Conservation (phyloP, 2,797 vertebrate species). For the Bradypodion ventrale region DNA sequence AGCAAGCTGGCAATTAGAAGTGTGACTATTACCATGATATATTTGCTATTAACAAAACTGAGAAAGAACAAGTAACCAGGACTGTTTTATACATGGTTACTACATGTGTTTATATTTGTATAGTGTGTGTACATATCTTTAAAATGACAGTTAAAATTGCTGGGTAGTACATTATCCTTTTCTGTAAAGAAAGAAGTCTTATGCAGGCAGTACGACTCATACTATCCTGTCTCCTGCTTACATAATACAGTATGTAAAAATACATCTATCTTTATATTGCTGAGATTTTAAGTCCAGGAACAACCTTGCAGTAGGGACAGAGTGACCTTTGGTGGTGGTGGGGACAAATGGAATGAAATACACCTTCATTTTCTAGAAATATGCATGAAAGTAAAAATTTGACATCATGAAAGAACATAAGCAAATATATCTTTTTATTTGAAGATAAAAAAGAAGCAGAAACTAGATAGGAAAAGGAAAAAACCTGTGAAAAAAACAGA, state of each 20-base stretch:
- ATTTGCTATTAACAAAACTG: conserved; percentile 25
- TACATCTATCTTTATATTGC: conserved; percentile 72
- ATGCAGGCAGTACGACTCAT: conserved; percentile 72
- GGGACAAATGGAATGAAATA: conserved; percentile 74
- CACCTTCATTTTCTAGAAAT: conserved; percentile 81
- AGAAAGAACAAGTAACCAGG: conserved; percentile 8
- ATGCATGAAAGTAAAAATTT: conserved; percentile 84
- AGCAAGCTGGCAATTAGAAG: conserved; percentile 72
- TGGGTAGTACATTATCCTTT: conserved; percentile 54
- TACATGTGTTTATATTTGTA: conserved; percentile 16
- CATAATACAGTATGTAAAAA: conserved; percentile 69
- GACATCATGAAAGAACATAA: conserved; percentile 83
- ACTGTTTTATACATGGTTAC: conserved; percentile 4
- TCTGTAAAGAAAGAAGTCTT: conserved; percentile 70
- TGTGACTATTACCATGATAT: conserved; percentile 71
- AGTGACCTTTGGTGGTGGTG: conserved; percentile 77
- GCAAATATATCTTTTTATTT: conserved; percentile 89
- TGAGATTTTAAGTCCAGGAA: conserved; percentile 67
- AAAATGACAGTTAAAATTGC: conserved; percentile 61
- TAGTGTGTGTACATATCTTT: conserved; percentile 40
- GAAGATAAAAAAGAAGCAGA: conserved; percentile 84
- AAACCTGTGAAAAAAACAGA: conserved; percentile 86
- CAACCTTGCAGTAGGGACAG: conserved; percentile 72
- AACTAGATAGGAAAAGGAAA: conserved; percentile 83
- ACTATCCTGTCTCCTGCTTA: conserved; percentile 71